Evolutionary conservation across 2,888 invertebrate species (phyloP), one percentile per base, ranked within the genome.

Genomic region (Mesochorus sp.): DNA sequence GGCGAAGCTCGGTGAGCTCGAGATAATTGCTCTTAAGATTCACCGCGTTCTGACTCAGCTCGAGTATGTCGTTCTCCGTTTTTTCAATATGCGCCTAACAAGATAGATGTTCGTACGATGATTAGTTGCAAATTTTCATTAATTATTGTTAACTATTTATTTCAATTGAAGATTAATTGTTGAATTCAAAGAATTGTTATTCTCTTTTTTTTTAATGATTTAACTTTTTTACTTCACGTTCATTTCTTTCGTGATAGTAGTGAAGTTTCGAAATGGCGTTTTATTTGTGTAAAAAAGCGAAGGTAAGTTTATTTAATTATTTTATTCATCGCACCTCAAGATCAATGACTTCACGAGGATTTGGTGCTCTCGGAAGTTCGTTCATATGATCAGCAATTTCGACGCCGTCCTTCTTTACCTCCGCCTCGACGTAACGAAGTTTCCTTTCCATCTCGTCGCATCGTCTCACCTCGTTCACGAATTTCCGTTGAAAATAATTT

Each of bases 381-480:
- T 78, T 83, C 8, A 89, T 80, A 67, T 87, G 80, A 71, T 95
- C 95, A 0, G 95, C 94, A 87, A 97, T 95, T 37, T 94, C 94
- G 21, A 98, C 96, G 1, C 93, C 94, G 83, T 97, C 97, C 90
- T 96, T 97, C 85, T 94, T 94, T 47, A 98, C 95, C 91, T 98
- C 97, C 1, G 94, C 94, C 90, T 97, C 97, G 88, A 97, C 94
- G 92, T 96, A 98, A 21, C 97, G 93, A 79, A 97, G 92, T 88
- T 96, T 97, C 81, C 97, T 93, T 90, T 97, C 97, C 96, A 98
- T 96, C 91, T 98, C 97, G 90, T 97, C 97, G 91, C 97, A 97
- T 81, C 97, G 93, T 71, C 97, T 94, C 37, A 98, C 97, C 90
- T 98, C 97, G 88, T 95, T 96, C 5, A 97, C 97, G 93, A 97